phyloP scores from a whole-genome alignment of 1,140 invertebrate genomes.

The Drosophila micromelanica region DNA sequence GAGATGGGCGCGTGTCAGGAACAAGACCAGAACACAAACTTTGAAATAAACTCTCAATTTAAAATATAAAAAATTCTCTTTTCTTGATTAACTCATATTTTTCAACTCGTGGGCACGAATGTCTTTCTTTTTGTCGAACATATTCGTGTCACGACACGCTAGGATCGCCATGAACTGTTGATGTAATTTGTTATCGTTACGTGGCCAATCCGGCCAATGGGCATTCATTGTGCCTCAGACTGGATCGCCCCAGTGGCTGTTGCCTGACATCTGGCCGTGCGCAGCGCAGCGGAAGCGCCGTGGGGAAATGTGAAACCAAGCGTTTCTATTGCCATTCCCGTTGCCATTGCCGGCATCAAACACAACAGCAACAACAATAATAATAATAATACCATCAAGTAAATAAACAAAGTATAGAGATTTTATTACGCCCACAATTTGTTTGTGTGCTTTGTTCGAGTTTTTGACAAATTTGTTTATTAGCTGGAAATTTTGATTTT shows the following conservation, averaged over 20 bases:
- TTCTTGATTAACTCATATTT: too few species aligned
- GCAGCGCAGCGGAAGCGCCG: conserved; percentile 54
- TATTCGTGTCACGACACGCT: conserved; percentile 19
- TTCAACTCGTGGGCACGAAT: too few species aligned
- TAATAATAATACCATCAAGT: conserved; percentile 22
- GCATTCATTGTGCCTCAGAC: conserved; percentile 11
- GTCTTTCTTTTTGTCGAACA: neutral
- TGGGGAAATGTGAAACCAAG: conserved; percentile 78
- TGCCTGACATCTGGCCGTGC: conserved; percentile 36
- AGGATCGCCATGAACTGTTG: neutral
- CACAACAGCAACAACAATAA: conserved; percentile 26
- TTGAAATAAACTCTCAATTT: too few species aligned
- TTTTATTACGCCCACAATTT: conserved; percentile 33
- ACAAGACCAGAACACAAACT: too few species aligned
- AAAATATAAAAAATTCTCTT: too few species aligned
- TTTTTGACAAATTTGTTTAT: conserved; percentile 64
- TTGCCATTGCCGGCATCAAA: conserved; percentile 13
- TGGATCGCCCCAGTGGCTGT: conserved; percentile 20
- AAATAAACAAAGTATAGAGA: conserved; percentile 53
- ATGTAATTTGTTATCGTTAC: conserved; percentile 21
- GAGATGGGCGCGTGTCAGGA: neutral
- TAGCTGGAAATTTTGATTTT: conserved; percentile 67
- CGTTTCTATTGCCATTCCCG: conserved; percentile 52
- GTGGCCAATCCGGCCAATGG: conserved; percentile 7
- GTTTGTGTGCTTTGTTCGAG: conserved; percentile 12